phyloP scores from a whole-genome alignment of 2,797 vertebrate genomes.

The Scolopax bukidnonensis region DNA sequence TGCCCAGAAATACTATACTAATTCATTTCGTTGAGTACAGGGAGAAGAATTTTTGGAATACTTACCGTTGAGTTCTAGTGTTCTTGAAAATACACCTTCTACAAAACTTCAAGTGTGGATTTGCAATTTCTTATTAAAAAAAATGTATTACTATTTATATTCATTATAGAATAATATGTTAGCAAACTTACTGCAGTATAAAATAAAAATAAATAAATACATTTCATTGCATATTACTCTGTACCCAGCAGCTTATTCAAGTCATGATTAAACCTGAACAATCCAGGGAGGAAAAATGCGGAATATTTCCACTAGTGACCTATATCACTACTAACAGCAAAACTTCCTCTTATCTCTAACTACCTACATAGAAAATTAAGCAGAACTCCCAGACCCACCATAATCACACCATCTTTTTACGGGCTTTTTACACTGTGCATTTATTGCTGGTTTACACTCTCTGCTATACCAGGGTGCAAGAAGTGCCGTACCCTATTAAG shows the following conservation, averaged over 20 bases:
- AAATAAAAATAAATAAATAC: neutral
- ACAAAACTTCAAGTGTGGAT: neutral
- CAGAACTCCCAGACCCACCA: neutral
- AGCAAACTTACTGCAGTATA: neutral
- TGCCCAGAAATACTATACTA: neutral
- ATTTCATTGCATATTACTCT: neutral
- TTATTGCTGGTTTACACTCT: neutral
- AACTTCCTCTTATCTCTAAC: neutral
- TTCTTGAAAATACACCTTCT: neutral
- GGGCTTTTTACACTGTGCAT: neutral
- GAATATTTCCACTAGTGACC: neutral
- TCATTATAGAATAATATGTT: neutral
- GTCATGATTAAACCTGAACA: neutral
- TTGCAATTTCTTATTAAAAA: neutral
- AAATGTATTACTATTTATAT: neutral
- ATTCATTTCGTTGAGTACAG: neutral
- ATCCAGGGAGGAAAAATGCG: neutral
- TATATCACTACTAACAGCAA: neutral
- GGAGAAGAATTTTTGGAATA: neutral
- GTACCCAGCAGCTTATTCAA: neutral
- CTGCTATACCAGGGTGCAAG: neutral
- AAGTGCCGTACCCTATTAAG: neutral
- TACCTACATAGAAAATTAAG: neutral
- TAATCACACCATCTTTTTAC: neutral
- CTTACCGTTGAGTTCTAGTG: neutral